phyloP scores from a whole-genome alignment of 2,797 vertebrate species.

The Clarias pachynema region DNA sequence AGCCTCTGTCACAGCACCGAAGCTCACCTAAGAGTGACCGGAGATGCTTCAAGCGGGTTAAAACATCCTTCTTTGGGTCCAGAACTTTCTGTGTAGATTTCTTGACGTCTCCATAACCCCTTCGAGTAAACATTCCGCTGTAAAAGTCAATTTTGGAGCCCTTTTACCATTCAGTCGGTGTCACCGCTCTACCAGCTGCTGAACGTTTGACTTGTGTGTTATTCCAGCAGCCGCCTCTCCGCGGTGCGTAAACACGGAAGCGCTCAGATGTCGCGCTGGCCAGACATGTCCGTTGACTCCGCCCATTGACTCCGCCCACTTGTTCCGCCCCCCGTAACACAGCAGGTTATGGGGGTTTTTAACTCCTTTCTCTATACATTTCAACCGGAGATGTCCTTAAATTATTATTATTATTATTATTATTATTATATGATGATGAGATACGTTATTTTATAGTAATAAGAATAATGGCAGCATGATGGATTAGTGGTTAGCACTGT shows the following conservation, averaged over 20 bases:
- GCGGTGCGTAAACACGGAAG: conserved; percentile 83
- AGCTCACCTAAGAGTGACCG: conserved; percentile 90
- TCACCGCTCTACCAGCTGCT: conserved; percentile 70
- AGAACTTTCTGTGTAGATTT: conserved; percentile 99
- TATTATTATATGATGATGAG: background rate
- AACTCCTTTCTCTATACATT: background rate
- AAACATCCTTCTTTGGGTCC: conserved; percentile 97
- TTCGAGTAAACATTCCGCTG: conserved; percentile 94
- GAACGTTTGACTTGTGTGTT: conserved; percentile 41
- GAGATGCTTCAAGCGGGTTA: conserved; percentile 95
- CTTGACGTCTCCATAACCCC: conserved; percentile 95
- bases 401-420: background rate
- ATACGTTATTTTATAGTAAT: too few species aligned
- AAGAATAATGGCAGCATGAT: too few species aligned
- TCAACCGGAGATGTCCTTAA: background rate
- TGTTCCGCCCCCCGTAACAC: background rate
- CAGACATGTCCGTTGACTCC: conserved; percentile 55
- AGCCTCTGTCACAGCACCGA: conserved; percentile 19
- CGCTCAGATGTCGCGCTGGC: conserved; percentile 30
- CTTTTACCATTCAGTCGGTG: conserved; percentile 72
- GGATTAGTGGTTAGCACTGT: too few species aligned
- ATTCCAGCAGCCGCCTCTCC: conserved; percentile 59
- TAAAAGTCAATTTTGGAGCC: conserved; percentile 71
- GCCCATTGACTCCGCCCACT: conserved; percentile 3
- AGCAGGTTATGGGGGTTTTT: background rate